These are phyloP conservation scores for Camponotus vicinus DNA, from an alignment of 1,140 invertebrate species.

Conservation along the genomic window DNA sequence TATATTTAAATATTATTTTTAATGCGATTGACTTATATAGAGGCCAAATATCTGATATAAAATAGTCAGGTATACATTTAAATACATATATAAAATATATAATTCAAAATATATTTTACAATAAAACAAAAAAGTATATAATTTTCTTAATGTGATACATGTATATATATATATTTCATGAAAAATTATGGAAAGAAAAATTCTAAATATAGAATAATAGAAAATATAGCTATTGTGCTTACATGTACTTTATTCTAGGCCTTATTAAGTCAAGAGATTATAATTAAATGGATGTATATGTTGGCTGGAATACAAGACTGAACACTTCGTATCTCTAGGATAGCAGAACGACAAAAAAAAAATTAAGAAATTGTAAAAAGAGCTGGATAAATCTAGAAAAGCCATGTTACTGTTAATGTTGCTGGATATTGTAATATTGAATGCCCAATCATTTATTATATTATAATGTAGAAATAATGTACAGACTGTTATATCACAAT, in stretches of 20 bases:
- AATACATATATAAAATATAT: background rate
- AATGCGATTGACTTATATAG: conserved; percentile 58
- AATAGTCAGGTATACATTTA: conserved; percentile 52
- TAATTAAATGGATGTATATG: conserved; percentile 52
- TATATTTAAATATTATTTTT: conserved; percentile 58
- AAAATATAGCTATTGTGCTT: conserved; percentile 41
- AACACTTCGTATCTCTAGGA: conserved; percentile 75
- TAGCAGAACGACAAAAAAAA: conserved; percentile 63
- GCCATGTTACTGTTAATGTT: conserved; percentile 75
- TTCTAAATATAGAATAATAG: conserved; percentile 12
- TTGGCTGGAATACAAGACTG: conserved; percentile 79
- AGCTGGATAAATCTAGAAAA: conserved; percentile 60
- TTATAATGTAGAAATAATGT: conserved; percentile 78
- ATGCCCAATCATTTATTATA: conserved; percentile 74
- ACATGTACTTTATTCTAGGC: conserved; percentile 47
- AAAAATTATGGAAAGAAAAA: background rate
- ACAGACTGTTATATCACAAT: conserved; percentile 80
- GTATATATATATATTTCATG: background rate
- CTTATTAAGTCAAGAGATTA: conserved; percentile 62
- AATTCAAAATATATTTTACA: background rate
- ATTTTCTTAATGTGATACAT: no score
- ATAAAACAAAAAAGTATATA: background rate
- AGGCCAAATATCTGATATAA: conserved; percentile 57
- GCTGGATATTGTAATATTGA: conserved; percentile 68
- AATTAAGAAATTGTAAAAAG: conserved; percentile 39